A percentile compares a stretch with the other conserved stretches of the same genome.
phyloP scores from a whole-genome alignment of 2,797 vertebrate genomes.

The Cynodonichthys magdalenae region DNA sequence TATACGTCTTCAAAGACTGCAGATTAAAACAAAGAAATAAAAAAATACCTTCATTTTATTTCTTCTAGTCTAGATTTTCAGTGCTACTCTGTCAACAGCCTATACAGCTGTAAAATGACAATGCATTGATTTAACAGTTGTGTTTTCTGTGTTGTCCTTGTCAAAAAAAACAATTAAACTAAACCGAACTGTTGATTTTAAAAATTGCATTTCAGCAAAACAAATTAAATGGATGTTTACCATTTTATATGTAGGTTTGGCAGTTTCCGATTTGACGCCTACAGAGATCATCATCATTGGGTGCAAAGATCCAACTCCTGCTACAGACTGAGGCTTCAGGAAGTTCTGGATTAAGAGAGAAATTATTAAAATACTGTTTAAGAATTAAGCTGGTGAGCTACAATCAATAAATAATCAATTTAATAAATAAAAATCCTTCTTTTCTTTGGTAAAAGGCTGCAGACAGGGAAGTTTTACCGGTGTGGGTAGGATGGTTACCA shows the following conservation, averaged over 20 bases:
- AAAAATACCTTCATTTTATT: background rate
- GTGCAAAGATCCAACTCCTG: constrained; percentile 82
- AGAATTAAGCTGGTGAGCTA: background rate
- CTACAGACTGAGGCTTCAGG: constrained; percentile 81
- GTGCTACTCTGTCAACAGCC: too few relatives aligned
- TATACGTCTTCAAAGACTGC: constrained; percentile 92
- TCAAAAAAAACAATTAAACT: background rate
- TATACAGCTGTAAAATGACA: too few relatives aligned
- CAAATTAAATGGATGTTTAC: constrained; percentile 67
- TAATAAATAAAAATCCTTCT: background rate
- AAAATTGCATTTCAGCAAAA: too few relatives aligned
- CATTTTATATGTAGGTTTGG: constrained; percentile 89
- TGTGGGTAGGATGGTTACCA: constrained; percentile 79
- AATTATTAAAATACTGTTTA: constrained; percentile 2
- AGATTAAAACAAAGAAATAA: constrained; percentile 31
- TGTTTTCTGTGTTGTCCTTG: too few relatives aligned
- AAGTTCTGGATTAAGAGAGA: constrained; percentile 79
- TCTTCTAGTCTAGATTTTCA: background rate
- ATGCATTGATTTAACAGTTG: too few relatives aligned
- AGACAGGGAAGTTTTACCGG: constrained; percentile 64
- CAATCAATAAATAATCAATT: too few relatives aligned
- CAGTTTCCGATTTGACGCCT: constrained; percentile 80
- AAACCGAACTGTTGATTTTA: too few relatives aligned
- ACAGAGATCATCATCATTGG: constrained; percentile 92
- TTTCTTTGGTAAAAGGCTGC: background rate